Evolutionary conservation across 2,113 vertebrate genomes (phyloP).

Genomic region (Recurvirostra avosetta): DNA sequence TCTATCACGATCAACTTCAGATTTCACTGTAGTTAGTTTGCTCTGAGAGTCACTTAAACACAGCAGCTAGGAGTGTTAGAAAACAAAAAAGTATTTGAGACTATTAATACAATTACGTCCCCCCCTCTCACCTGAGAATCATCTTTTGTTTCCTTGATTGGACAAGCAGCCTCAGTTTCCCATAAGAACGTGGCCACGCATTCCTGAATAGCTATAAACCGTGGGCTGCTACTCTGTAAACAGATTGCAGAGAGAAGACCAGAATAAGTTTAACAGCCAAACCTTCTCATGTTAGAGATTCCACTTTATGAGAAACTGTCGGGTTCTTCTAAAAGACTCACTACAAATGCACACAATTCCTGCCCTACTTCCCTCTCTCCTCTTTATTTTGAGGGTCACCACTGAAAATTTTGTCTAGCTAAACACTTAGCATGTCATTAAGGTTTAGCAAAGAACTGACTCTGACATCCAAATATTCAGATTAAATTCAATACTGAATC

Average conservation of each 20-base stretch:
- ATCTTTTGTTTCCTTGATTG: conserved; percentile 74
- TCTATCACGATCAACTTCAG: not conserved
- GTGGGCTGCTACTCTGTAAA: conserved; percentile 80
- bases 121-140: conserved; percentile 74
- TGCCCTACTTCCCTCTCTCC: fast-evolving
- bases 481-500: not conserved
- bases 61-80: not conserved
- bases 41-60: not conserved
- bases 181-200: conserved; percentile 88
- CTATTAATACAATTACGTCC: not conserved
- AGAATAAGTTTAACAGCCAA: not conserved
- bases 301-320: not conserved
- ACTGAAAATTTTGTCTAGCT: not conserved
- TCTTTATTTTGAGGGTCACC: not conserved
- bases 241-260: not conserved
- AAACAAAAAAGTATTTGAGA: not conserved
- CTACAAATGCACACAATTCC: not conserved
- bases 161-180: conserved; percentile 92
- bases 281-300: not conserved
- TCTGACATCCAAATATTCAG: not conserved
- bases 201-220: conserved; percentile 82
- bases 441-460: not conserved
- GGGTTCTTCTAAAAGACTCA: not conserved
- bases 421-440: not conserved
- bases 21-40: not conserved